Conservation (phyloP, 2,113 vertebrate genomes). For the Poeciliopsis turrubarensis region DNA sequence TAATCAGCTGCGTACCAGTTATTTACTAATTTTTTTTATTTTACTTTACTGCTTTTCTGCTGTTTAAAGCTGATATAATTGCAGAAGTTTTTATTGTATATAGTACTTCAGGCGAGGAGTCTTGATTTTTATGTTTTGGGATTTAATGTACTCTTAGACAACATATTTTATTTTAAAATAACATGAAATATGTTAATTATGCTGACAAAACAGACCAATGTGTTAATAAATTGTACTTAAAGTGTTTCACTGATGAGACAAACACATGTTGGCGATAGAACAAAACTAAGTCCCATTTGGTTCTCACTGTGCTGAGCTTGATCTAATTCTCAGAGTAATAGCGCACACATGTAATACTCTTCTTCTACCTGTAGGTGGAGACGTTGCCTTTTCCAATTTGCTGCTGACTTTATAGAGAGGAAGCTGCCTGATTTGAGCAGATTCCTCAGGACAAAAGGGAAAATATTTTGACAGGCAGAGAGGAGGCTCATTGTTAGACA, state of each 20-base stretch:
- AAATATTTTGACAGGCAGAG: constrained; percentile 78
- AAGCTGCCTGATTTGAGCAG: constrained; percentile 46
- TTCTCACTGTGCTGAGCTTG: not conserved
- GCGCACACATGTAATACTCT: constrained; percentile 12
- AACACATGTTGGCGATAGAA: not conserved
- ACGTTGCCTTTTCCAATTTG: constrained; percentile 68
- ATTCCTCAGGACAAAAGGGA: constrained; percentile 74
- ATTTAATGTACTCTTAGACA: not conserved
- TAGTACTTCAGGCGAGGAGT: not conserved
- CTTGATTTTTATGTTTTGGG: not conserved
- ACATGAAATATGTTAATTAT: not conserved
- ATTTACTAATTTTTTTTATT: not conserved
- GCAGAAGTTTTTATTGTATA: not conserved
- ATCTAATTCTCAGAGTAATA: not conserved
- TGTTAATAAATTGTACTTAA: not conserved
- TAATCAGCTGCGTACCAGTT: not conserved
- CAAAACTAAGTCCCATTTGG: not conserved
- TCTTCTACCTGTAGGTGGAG: constrained; percentile 72
- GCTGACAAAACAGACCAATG: not conserved
- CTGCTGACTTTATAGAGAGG: not conserved
- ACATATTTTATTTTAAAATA: not conserved
- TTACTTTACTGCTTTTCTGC: not conserved
- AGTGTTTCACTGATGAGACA: not conserved
- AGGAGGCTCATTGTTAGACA: constrained; percentile 71
- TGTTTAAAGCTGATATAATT: not conserved